Evolutionary conservation across 2,113 vertebrate species (phyloP).

Genomic region (Aviceda subcristata): DNA sequence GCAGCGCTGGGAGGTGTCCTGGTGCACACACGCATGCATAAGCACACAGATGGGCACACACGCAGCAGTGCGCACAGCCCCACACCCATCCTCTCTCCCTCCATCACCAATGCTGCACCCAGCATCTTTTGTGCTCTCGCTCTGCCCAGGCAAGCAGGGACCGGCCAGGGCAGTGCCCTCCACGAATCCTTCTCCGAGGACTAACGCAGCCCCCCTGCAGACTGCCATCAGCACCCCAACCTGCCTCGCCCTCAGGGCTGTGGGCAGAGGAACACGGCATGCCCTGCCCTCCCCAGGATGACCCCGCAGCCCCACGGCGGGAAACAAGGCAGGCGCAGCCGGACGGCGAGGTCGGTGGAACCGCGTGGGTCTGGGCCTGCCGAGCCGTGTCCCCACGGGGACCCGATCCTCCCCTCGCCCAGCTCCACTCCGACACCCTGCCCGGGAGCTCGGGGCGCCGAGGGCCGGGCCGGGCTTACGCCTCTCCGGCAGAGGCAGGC

Average conservation of each 20-base stretch:
- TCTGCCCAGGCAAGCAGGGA: neutral
- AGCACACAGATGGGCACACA: neutral
- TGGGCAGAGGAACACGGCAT: rapidly evolving
- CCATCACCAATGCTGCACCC: neutral
- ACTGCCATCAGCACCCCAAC: neutral
- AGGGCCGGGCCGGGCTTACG: neutral
- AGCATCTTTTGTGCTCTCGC: slow-evolving; percentile 38
- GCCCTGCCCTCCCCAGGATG: neutral
- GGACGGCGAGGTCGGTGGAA: no score
- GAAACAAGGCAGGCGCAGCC: neutral
- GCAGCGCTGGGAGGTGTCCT: neutral
- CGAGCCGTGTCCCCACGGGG: neutral
- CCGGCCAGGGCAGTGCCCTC: neutral
- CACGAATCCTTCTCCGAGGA: neutral
- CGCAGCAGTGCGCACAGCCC: neutral
- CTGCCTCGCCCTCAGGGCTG: rapidly evolving
- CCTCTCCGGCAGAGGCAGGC: neutral
- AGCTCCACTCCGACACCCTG: neutral
- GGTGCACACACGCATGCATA: neutral
- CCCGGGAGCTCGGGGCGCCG: neutral
- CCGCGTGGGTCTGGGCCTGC: neutral
- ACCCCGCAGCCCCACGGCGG: neutral
- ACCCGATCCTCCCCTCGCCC: neutral
- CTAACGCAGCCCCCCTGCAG: neutral
- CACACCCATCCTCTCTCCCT: neutral